Evolutionary conservation across 2,797 vertebrate genomes (phyloP).

Genomic region (Sebastes nivosus): DNA sequence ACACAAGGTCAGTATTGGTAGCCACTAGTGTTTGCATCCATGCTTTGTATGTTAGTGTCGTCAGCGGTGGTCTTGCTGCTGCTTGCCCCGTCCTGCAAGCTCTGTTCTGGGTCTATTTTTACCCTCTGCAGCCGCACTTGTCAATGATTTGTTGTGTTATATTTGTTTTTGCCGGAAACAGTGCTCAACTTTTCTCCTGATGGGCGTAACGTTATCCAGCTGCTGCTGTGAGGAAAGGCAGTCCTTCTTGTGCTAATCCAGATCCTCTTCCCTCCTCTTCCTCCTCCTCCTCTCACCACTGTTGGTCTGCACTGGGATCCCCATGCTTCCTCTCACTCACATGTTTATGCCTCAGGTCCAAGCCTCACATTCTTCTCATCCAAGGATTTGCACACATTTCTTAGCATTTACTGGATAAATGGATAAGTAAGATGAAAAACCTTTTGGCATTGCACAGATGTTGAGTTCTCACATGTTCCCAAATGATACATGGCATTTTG

Average conservation of each 20-base stretch:
- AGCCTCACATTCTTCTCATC: conserved; percentile 46
- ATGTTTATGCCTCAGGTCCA: conserved; percentile 29
- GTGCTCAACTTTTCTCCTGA: conserved; percentile 43
- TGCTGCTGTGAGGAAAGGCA: conserved; percentile 40
- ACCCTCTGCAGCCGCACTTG: conserved; percentile 27
- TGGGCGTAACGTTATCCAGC: conserved; percentile 60
- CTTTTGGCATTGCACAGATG: not conserved
- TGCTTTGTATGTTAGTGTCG: conserved; percentile 13
- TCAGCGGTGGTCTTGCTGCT: not conserved
- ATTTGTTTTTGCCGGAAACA: conserved; percentile 64
- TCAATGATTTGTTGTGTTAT: conserved; percentile 48
- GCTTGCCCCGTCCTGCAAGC: not conserved
- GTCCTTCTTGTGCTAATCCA: conserved; percentile 14
- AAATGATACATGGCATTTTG: not conserved
- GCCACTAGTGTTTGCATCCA: conserved; percentile 3
- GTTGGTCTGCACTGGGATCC: conserved; percentile 47
- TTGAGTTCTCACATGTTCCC: not conserved
- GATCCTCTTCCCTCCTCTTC: conserved; percentile 29
- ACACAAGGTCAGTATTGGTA: not conserved
- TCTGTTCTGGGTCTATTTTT: conserved; percentile 47
- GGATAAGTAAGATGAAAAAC: not conserved
- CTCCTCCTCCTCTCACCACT: not conserved
- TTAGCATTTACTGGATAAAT: not conserved
- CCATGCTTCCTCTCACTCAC: conserved; percentile 44
- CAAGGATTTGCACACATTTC: conserved; percentile 36